Percentiles rank a stretch among this genome's conserved stretches.
These are phyloP conservation scores for Phataginus tricuspis DNA, from an alignment of 2,797 vertebrate genomes.

Conservation along the genomic window DNA sequence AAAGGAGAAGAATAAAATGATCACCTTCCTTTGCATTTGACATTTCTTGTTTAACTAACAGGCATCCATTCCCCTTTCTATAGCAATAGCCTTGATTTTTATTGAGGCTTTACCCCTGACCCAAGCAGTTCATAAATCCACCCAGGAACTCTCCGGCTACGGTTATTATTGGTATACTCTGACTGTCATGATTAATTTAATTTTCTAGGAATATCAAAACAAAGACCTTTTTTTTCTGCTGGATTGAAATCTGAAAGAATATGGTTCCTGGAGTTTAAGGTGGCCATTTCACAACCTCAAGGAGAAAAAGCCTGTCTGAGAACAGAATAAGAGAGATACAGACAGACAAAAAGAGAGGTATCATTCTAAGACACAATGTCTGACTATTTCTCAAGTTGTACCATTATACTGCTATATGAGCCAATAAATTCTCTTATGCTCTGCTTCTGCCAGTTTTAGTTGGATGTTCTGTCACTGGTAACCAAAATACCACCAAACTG, in stretches of 20 bases:
- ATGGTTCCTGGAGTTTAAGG: background rate
- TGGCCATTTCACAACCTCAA: background rate
- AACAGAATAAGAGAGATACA: background rate
- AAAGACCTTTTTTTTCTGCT: background rate
- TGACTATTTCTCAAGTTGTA: background rate
- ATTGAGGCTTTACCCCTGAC: background rate
- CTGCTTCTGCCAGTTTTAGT: background rate
- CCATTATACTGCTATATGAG: background rate
- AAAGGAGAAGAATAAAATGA: background rate
- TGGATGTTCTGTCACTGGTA: background rate
- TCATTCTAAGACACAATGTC: background rate
- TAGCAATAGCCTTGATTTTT: background rate
- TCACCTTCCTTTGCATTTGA: background rate
- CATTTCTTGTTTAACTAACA: background rate
- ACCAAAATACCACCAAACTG: background rate
- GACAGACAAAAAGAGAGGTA: background rate
- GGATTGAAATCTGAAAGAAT: conserved; percentile 1
- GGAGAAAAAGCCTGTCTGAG: conserved; percentile 32
- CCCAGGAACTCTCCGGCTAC: background rate
- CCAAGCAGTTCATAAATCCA: background rate
- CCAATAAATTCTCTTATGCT: background rate
- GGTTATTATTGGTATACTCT: background rate
- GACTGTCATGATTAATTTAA: background rate
- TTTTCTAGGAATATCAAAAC: background rate
- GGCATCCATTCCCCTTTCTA: background rate